Conservation (phyloP, 2,113 vertebrate species). For the Phodopus roborovskii region DNA sequence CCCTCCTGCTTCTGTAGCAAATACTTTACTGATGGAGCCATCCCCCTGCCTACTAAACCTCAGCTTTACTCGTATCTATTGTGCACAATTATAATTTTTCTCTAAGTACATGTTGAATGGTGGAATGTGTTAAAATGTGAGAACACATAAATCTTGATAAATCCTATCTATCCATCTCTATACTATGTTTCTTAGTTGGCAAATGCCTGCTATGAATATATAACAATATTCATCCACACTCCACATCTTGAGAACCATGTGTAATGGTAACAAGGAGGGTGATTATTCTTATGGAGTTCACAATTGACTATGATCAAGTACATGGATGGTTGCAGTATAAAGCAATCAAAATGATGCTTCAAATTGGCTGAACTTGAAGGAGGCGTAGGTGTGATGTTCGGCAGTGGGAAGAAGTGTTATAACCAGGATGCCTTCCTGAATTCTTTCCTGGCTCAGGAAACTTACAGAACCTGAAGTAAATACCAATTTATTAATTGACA, state of each 20-base stretch:
- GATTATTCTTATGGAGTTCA: neutral
- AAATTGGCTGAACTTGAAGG: neutral
- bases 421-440: neutral
- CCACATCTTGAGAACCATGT: neutral
- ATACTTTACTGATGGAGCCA: neutral
- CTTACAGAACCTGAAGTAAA: neutral
- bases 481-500: neutral
- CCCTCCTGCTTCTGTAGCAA: neutral
- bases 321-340: neutral
- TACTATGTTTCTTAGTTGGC: neutral
- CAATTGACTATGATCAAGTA: neutral
- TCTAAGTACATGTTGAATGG: neutral
- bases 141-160: constrained; percentile 10
- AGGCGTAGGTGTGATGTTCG: neutral
- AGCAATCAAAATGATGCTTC: neutral
- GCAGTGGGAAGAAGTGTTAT: neutral
- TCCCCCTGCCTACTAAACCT: neutral
- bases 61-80: neutral
- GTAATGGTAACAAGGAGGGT: constrained; percentile 27
- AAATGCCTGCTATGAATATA: neutral
- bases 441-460: neutral
- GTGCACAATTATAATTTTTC: neutral
- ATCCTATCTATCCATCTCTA: neutral
- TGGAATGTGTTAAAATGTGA: neutral
- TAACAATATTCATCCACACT: neutral